phyloP scores from a whole-genome alignment of 2,888 invertebrate species.

The Machimus rusticus region DNA sequence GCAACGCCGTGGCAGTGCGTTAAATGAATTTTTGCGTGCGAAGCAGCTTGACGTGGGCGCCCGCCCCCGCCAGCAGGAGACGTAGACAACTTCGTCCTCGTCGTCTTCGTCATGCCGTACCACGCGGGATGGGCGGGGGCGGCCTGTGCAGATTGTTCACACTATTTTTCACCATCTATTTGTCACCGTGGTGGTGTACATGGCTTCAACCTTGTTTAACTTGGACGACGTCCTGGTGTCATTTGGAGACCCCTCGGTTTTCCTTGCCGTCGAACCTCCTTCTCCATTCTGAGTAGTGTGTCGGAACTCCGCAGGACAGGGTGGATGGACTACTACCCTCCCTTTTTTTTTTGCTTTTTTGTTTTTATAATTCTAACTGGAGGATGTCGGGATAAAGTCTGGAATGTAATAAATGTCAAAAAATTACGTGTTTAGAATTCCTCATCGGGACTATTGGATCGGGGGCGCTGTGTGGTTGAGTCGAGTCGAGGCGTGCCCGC shows the following conservation, averaged over 20 bases:
- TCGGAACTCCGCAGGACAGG: neutral
- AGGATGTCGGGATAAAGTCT: slow-evolving; percentile 48
- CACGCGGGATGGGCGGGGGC: neutral
- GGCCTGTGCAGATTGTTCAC: neutral
- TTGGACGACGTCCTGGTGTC: slow-evolving; percentile 35
- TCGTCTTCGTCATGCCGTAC: neutral
- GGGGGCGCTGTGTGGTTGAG: slow-evolving; percentile 24
- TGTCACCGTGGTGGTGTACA: neutral
- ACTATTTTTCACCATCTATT: slow-evolving; percentile 30
- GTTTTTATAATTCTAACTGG: slow-evolving; percentile 45
- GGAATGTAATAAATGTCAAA: slow-evolving; percentile 52
- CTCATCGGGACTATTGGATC: slow-evolving; percentile 45
- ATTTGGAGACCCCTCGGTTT: slow-evolving; percentile 19
- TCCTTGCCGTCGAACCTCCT: neutral
- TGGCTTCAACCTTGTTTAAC: slow-evolving; percentile 24
- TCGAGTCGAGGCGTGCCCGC: neutral
- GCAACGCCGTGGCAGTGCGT: slow-evolving; percentile 19
- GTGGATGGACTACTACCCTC: neutral
- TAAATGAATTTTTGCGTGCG: slow-evolving; percentile 36
- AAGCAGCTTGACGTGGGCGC: slow-evolving; percentile 1
- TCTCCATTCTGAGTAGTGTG: neutral
- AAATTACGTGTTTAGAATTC: slow-evolving; percentile 50
- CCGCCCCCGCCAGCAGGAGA: neutral
- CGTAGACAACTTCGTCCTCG: neutral
- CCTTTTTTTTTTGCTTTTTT: slow-evolving; percentile 9